Base-by-base conservation (phyloP, 2,113 vertebrate species). In the Pongo pygmaeus region DNA sequence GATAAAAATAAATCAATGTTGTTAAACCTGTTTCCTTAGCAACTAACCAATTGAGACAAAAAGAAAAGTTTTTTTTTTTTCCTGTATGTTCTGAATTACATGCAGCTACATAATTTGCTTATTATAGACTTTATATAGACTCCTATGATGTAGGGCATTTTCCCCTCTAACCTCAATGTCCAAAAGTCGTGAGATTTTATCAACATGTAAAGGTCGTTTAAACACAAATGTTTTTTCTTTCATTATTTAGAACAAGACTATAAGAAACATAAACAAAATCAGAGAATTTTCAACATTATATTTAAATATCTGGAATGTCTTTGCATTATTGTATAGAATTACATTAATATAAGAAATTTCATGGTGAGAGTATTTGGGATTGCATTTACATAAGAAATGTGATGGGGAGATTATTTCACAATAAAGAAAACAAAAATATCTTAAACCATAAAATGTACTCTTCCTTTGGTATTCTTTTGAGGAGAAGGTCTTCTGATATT, bases 1-100 rank as follows among this genome's bases (percentile, higher is more conserved):
- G 55, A 38, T 14, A 43, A 52, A 94, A 97, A 86, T 77, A 87
- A 94, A 83, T 83, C 89, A 93, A 46, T 87, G 77, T 78, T 40
- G 7, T 69, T 89, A 78, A 59, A 52, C 30, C 61, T 40, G 70
- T 97, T 97, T 86, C 64, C 61, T 95, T 91, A 79, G 55, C 78
- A 97, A 93, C 92, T 80, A 89, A 67, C 40, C n/a, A 61, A 84
- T 20, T 70, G 57, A 92, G n/a, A 70, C 14, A 48, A 84, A 75
- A 92, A 27, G 18, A 70, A 77, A 55, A 59, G 38, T 7, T 17
- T 40, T 35, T 72, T 22, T 40, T 27, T 78, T 64, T 83, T 35
- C 78, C 46, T 83, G 64, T 72, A 23, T 83, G 32, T 35, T 81
- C 25, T 90, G 57, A 91, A 52, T 30, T 88, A 84, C 30, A 32